Evolutionary conservation across 2,113 vertebrate genomes (phyloP).

Genomic region (Trogon surrucura): DNA sequence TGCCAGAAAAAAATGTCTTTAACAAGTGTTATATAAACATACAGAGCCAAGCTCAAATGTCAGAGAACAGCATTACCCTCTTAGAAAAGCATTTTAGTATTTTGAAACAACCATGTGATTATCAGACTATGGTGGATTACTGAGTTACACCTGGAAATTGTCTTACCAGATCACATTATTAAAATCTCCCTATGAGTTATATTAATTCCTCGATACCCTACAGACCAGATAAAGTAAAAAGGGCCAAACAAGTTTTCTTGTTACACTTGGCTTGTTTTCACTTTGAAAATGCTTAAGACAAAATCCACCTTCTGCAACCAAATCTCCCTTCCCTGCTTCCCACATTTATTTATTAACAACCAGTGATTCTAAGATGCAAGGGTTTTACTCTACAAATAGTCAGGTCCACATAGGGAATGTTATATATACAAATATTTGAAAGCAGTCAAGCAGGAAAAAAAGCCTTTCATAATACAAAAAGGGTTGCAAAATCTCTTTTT

Average conservation of each 20-base stretch:
- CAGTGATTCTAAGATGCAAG: not conserved
- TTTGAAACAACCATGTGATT: not conserved
- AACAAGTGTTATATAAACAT: not conserved
- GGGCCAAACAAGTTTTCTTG: not conserved
- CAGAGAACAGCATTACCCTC: not conserved
- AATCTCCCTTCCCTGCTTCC: not conserved
- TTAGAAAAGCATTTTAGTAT: not conserved
- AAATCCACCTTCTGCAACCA: not conserved
- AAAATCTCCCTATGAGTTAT: not conserved
- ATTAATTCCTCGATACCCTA: rapidly evolving
- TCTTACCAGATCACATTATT: not conserved
- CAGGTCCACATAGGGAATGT: not conserved
- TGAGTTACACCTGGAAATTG: not conserved
- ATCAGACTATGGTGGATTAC: not conserved
- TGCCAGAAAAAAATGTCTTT: not conserved
- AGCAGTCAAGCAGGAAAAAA: not conserved
- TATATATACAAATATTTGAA: not conserved
- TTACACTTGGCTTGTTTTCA: not conserved
- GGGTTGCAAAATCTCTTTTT: not conserved
- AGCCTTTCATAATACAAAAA: not conserved
- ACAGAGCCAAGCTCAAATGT: not conserved
- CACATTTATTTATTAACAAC: not conserved
- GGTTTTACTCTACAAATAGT: not conserved
- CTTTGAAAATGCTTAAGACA: not conserved
- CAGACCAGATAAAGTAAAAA: not conserved